Base-by-base conservation (phyloP, 2,113 vertebrate genomes). In the Leptobrachium leishanense region DNA sequence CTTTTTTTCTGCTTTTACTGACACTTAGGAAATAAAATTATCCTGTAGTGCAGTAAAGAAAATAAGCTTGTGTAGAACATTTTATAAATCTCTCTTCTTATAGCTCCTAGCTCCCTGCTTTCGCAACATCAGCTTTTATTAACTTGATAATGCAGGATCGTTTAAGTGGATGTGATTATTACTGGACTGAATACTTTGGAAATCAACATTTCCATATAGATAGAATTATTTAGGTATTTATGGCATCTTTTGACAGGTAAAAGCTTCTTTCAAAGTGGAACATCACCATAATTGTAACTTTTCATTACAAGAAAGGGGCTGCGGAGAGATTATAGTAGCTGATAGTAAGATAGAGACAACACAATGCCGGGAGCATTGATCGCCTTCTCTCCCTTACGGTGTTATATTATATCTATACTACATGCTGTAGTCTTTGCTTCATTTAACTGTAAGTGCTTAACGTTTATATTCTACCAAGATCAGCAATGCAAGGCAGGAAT, bases 171-270 rank as follows among this genome's bases (percentile, higher is more conserved):
- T 80, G 77, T 67, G 77, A 73, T 74, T 80, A 80, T 74, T 74
- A 74, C 77, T 74, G 71, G 63, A 74, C 70, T 67, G 77, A 80
- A 80, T 80, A 74, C 71, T 80, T 80, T 74, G 63, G 71, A 80
- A 80, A 80, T 80, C 77, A 80, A 80, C 77, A 80, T 80, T 80
- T 80, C 77, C 77, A 80, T 80, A 80, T 74, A 80, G 77, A 80
- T 80, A 68, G 77, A 66, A 74, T 80, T 80, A 80, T 80, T 80
- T 74, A 68, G 77, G 77, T 80, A 66, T 80, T 80, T 80, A 80
- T 80, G 77, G 77, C 71, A 41, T 74, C 71, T 74, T 80, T 68
- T 80, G 77, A 80, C 77, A 80, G 77, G 77, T 80, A 80, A 74
- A 80, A 73, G 77, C 77, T 80, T 80, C 64, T 74, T 80, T 80